Conservation (phyloP, 2,113 vertebrate genomes). For the Marcusenius ussheri region DNA sequence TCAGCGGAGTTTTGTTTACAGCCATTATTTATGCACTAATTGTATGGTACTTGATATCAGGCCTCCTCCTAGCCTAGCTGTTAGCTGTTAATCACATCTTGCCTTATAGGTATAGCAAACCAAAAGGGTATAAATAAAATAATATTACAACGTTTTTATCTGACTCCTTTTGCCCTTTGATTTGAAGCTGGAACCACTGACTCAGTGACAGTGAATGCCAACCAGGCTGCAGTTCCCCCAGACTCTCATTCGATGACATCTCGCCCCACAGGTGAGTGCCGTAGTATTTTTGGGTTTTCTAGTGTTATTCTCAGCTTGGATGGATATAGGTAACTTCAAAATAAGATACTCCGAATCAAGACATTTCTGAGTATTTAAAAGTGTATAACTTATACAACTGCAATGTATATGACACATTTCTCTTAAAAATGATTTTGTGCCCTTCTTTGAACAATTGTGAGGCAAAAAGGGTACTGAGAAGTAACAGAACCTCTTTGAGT, state of each 20-base stretch:
- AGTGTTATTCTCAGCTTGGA: neutral
- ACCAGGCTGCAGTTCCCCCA: neutral
- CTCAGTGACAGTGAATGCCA: neutral
- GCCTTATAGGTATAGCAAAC: neutral
- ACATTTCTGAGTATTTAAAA: neutral
- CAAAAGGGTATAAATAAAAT: neutral
- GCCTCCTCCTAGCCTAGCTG: neutral
- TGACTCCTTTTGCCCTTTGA: neutral
- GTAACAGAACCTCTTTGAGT: neutral
- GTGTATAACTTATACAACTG: neutral
- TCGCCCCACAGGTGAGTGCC: neutral
- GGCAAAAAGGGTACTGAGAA: neutral
- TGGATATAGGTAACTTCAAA: neutral
- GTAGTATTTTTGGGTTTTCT: neutral
- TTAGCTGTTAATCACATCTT: neutral
- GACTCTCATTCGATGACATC: neutral
- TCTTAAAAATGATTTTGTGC: neutral
- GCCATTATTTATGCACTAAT: neutral
- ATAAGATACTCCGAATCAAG: neutral
- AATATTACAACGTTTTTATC: neutral
- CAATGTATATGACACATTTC: neutral
- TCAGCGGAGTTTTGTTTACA: neutral
- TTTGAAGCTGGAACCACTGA: neutral
- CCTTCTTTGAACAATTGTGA: neutral
- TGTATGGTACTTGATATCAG: neutral